Percentiles rank a stretch among this genome's conserved stretches.
phyloP scores from a whole-genome alignment of 2,888 invertebrate species.

The Dicyrtoma fusca region DNA sequence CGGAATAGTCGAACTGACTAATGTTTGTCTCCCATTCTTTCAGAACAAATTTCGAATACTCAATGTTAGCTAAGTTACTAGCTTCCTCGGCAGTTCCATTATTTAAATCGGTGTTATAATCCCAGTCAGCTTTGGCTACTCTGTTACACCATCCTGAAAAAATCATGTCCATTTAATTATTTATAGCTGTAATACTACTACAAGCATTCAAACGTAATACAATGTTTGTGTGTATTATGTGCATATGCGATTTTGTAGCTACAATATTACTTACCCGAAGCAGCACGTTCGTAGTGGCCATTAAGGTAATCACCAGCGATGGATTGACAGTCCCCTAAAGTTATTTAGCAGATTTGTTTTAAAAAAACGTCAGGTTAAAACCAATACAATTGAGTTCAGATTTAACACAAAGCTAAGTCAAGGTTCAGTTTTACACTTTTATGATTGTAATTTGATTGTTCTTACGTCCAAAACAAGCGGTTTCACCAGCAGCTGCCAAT shows the following conservation, averaged over 20 bases:
- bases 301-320: slow-evolving; percentile 18
- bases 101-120: slow-evolving; percentile 59
- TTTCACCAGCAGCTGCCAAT: slow-evolving; percentile 58
- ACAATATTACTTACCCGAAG: slow-evolving; percentile 8
- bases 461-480: slow-evolving; percentile 52
- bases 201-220: background rate
- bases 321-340: slow-evolving; percentile 21
- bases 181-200: background rate
- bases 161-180: background rate
- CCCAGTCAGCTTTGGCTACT: slow-evolving; percentile 59
- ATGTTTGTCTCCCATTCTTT: slow-evolving; percentile 46
- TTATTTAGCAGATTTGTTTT: no score
- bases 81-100: slow-evolving; percentile 40
- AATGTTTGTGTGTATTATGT: background rate
- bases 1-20: slow-evolving; percentile 43
- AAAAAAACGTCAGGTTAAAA: no score
- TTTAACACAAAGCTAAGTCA: no score
- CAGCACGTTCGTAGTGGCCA: slow-evolving; percentile 16
- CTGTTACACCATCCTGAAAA: slow-evolving; percentile 58
- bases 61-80: slow-evolving; percentile 38
- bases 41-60: slow-evolving; percentile 42
- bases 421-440: no score
- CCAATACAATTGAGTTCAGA: no score
- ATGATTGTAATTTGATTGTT: no score
- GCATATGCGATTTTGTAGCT: slow-evolving; percentile 3